Evolutionary conservation across 2,113 vertebrate species (phyloP).

Genomic region (Ciconia boyciana): DNA sequence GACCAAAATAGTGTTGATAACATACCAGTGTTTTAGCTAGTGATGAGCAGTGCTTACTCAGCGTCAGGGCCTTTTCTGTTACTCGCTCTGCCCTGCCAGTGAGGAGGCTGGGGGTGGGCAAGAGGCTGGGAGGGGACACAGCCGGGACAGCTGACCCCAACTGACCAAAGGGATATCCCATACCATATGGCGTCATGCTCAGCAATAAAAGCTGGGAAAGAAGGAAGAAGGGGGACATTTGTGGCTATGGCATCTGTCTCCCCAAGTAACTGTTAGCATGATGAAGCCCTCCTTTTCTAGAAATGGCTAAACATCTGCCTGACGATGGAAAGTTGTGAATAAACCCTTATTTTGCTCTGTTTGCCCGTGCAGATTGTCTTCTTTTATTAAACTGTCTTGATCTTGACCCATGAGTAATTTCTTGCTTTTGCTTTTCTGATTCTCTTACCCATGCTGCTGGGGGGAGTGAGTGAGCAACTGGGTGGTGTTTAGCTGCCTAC

Average conservation of each 20-base stretch:
- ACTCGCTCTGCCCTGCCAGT: no score
- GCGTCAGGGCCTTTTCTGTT: not conserved
- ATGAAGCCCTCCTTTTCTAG: not conserved
- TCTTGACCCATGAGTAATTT: not conserved
- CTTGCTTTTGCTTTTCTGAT: not conserved
- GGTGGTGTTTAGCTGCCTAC: not conserved
- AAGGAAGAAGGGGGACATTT: not conserved
- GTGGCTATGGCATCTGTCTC: not conserved
- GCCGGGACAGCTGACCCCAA: not conserved
- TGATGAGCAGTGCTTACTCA: not conserved
- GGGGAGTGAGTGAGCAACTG: fast-evolving
- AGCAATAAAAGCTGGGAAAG: not conserved
- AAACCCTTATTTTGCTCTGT: not conserved
- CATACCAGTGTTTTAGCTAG: not conserved
- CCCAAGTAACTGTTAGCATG: not conserved
- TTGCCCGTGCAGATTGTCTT: not conserved
- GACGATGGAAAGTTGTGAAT: not conserved
- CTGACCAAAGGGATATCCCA: not conserved
- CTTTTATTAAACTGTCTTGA: not conserved
- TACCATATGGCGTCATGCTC: not conserved
- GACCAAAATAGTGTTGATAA: not conserved
- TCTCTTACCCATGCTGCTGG: not conserved
- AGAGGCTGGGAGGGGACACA: not conserved
- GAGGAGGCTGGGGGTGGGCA: not conserved
- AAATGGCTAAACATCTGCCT: not conserved